These are phyloP conservation scores for Eulemur macaco DNA, from an alignment of 2,113 vertebrate species.

Conservation along the genomic window DNA sequence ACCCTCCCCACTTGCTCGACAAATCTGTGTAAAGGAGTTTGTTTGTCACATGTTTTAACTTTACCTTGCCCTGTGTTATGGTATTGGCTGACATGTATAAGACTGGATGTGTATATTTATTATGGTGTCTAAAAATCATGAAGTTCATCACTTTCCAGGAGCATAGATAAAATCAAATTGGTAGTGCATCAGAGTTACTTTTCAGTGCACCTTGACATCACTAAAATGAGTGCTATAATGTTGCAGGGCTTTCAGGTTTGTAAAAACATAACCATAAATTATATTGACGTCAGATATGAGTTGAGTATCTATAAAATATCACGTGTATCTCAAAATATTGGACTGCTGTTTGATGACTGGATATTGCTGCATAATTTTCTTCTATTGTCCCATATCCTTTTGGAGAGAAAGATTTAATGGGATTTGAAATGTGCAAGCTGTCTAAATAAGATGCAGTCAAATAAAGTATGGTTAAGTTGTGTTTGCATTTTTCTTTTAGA, in stretches of 20 bases:
- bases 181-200: conserved; percentile 69
- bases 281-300: conserved; percentile 81
- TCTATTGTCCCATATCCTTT: conserved; percentile 84
- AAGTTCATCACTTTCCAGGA: conserved; percentile 75
- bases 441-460: conserved; percentile 89
- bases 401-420: conserved; percentile 85
- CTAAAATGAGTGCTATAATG: conserved; percentile 78
- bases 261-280: conserved; percentile 81
- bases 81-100: conserved; percentile 75
- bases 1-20: conserved; percentile 78
- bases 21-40: conserved; percentile 79
- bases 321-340: conserved; percentile 84
- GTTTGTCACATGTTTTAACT: conserved; percentile 76
- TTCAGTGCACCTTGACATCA: conserved; percentile 79
- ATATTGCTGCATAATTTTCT: conserved; percentile 83
- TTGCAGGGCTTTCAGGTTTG: conserved; percentile 81
- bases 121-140: conserved; percentile 73
- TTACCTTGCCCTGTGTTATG: conserved; percentile 68
- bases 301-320: conserved; percentile 83
- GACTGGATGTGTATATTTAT: conserved; percentile 82
- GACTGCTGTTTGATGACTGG: conserved; percentile 85
- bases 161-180: conserved; percentile 71
- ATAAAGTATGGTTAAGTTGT: conserved; percentile 88
- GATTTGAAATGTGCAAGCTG: conserved; percentile 88
- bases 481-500: conserved; percentile 86